Evolutionary conservation across 2,888 invertebrate species (phyloP), one percentile per base, ranked within the genome.

Genomic region (Rhogogaster chlorosoma): DNA sequence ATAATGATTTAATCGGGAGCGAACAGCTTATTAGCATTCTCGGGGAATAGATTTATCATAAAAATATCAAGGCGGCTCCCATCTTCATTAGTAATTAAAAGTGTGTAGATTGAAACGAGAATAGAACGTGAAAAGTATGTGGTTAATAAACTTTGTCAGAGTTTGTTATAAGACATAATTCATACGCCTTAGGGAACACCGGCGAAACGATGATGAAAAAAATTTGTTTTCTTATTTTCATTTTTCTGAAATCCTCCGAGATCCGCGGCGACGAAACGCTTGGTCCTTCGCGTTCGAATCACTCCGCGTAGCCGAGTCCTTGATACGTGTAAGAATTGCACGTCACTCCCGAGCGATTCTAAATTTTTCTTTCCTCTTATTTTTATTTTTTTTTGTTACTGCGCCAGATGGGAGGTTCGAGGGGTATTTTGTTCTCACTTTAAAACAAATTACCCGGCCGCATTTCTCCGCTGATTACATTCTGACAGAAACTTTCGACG

Each of bases 1-100:
- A 84, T 84, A 70, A 80, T 84, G 22, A 80, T 84, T 80, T 80
- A 67, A 84, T 80, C 84, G 84, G 42, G 42, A 45, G 61, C 57
- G 42, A 61, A 29, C 22, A 18, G 15, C 70, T 84, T 67, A 84
- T 84, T 84, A 84, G 29, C 61, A 84, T 84, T 84, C 80, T 45
- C 18, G 15, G 12, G 9, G 80, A 42, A 80, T 80, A 38, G 29
- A 61, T 84, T 84, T 70, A 42, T 49, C 49, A 10, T 15, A 57
- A 42, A 57, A 61, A 38, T 18, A 22, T 26, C 42, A 64, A 64
- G 67, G 12, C 67, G n/a, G 49, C 29, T 78, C 36, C 29, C 12
- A 18, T 42, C 2, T 12, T 64, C 38, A 18, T 57, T 22, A 18
- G 10, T 77, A 29, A 77, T 49, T 49, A 15, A 26, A 26, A 77